Conservation (phyloP, 2,888 invertebrate genomes). For the Meandrusa payeni region DNA sequence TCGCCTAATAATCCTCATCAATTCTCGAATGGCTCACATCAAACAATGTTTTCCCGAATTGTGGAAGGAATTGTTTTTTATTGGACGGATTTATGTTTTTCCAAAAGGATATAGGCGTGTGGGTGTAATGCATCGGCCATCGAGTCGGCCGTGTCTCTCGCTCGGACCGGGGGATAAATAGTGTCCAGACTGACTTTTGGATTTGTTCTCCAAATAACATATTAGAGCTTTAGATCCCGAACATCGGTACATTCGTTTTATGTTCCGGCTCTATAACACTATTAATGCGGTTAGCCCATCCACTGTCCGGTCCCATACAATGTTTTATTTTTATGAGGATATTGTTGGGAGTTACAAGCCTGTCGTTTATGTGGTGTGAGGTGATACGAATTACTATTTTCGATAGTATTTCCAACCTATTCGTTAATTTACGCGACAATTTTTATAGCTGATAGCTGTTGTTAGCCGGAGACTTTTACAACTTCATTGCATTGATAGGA, state of each 20-base stretch:
- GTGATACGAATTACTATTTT: too few species aligned
- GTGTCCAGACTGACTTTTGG: constrained; percentile 32
- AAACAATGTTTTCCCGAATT: constrained; percentile 23
- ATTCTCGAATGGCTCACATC: constrained; percentile 21
- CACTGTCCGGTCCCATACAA: too few species aligned
- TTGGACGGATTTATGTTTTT: constrained; percentile 36
- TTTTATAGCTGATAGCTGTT: too few species aligned
- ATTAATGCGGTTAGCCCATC: too few species aligned
- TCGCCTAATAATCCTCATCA: constrained; percentile 21
- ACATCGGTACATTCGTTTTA: constrained; percentile 5
- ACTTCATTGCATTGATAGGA: too few species aligned
- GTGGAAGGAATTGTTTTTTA: constrained; percentile 22
- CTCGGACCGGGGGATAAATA: constrained; percentile 35
- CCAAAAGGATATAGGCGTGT: constrained; percentile 34
- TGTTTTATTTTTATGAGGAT: too few species aligned
- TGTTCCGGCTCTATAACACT: constrained; percentile 1
- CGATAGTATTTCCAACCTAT: too few species aligned
- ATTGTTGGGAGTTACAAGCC: too few species aligned
- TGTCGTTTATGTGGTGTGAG: too few species aligned
- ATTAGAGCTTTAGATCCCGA: constrained; percentile 26
- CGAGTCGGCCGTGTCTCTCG: constrained; percentile 32
- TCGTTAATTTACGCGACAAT: too few species aligned
- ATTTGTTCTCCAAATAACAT: constrained; percentile 33
- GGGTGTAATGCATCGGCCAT: constrained; percentile 34
- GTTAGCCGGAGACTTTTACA: too few species aligned